Base-by-base conservation (phyloP, 2,888 invertebrate species). In the Hecatera dysodea region DNA sequence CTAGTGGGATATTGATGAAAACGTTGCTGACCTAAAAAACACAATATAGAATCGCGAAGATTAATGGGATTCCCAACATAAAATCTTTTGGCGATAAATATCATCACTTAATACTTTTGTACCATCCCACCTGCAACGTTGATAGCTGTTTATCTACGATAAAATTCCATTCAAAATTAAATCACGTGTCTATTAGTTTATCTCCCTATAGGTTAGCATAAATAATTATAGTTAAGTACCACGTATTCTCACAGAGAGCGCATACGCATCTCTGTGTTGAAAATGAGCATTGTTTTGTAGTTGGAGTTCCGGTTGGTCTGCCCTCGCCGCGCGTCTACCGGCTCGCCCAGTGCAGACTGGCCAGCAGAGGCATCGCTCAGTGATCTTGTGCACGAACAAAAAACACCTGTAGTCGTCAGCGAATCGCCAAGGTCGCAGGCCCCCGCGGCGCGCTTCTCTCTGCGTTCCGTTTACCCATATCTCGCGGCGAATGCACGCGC, bases 341-440 rank as follows among this genome's bases (percentile, higher is more conserved):
- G 77, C 81, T 85, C 83, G 85, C 80, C 84, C 85, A 74, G 84
- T 80, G 81, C 80, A 86, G 83, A 89, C 86, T 88, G 87, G 86
- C 87, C 88, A 87, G 85, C 87, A 85, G 90, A 87, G 87, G 90
- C 90, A 90, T 91, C 87, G 89, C 89, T 89, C 87, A 82, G 87
- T 89, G 90, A 91, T 93, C 91, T 92, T 89, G 90, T 90, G 89
- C 89, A 90, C 93, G 93, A 94, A 95, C 93, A 95, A 96, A 94
- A 95, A 94, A 94, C 95, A 95, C 95, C 95, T 95, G 95, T 95
- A 95, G 93, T 93, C 94, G 94, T 93, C 93, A 93, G 94, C 89
- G 93, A 94, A 92, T 93, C 89, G 91, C 90, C 95, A 95, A 95
- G 95, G 95, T 93, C 94, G 91, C 92, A 93, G 92, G 93, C 93